A percentile compares a stretch with the other conserved stretches of the same genome.
phyloP scores from a whole-genome alignment of 1,140 invertebrate species.

The fruit fly (Drosophila melanogaster) region DNA sequence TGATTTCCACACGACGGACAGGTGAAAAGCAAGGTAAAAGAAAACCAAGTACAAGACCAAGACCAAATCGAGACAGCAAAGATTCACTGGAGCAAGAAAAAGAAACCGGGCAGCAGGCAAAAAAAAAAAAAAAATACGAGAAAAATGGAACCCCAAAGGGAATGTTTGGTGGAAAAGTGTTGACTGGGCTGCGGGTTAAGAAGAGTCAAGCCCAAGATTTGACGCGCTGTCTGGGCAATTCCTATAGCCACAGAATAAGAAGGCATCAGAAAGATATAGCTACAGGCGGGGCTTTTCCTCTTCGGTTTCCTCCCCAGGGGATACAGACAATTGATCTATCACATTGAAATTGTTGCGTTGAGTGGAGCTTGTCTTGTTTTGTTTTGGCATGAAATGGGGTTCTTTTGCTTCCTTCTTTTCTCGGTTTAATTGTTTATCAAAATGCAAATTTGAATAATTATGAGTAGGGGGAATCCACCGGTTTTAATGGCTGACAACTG shows the following conservation, averaged over 20 bases:
- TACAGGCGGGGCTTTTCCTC: constrained; percentile 22
- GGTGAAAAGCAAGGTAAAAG: constrained; percentile 76
- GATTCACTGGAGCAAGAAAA: constrained; percentile 53
- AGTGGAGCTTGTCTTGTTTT: constrained; percentile 32
- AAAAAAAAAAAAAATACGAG: constrained; percentile 6
- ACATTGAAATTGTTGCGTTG: constrained; percentile 25
- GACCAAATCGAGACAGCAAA: constrained; percentile 38
- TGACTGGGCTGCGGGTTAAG: constrained; percentile 27
- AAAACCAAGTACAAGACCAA: constrained; percentile 58
- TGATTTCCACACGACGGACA: constrained; percentile 81
- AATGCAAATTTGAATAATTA: constrained; percentile 59
- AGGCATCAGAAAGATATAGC: constrained; percentile 4
- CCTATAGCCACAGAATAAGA: neutral
- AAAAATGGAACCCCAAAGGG: constrained; percentile 53
- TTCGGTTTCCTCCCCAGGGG: constrained; percentile 16
- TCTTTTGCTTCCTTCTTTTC: constrained; percentile 28
- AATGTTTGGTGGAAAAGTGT: constrained; percentile 21
- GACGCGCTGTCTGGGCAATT: constrained; percentile 52
- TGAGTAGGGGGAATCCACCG: constrained; percentile 21
- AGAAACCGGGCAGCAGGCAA: constrained; percentile 29
- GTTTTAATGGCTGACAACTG: constrained; percentile 34
- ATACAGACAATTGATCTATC: constrained; percentile 54
- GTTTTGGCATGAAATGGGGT: constrained; percentile 2
- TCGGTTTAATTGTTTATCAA: constrained; percentile 52
- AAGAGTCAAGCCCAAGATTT: constrained; percentile 70